Evolutionary conservation across 2,797 vertebrate species (phyloP).

Genomic region (Myiotriccus ornatus): DNA sequence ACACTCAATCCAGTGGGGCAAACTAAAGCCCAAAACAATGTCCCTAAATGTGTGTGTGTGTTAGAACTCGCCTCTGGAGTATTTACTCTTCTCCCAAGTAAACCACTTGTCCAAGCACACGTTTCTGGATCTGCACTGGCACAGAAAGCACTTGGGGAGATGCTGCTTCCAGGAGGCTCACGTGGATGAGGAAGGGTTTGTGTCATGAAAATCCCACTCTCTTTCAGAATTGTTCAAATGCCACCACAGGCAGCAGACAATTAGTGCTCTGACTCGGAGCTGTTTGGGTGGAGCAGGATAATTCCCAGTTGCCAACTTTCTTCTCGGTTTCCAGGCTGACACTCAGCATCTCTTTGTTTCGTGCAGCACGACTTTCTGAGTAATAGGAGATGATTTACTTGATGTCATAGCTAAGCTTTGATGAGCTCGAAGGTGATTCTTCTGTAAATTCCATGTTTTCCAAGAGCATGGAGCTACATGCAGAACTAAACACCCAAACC

Average conservation of each 20-base stretch:
- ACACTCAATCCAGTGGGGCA: background rate
- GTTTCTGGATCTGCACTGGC: background rate
- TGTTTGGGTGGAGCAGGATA: slow-evolving; percentile 5
- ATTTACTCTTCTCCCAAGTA: background rate
- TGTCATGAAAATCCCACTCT: background rate
- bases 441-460: slow-evolving; percentile 32
- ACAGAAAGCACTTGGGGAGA: background rate
- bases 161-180: background rate
- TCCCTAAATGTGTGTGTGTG: background rate
- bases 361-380: slow-evolving; percentile 25
- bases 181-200: background rate
- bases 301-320: slow-evolving; percentile 30
- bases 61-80: background rate
- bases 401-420: background rate
- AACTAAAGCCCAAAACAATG: background rate
- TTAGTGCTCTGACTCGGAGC: background rate
- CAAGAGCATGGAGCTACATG: background rate
- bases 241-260: background rate
- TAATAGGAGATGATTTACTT: slow-evolving; percentile 29
- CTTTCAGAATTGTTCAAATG: background rate
- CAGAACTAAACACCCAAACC: background rate
- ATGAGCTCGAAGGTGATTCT: slow-evolving; percentile 26
- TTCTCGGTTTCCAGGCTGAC: slow-evolving; percentile 37
- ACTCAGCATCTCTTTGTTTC: slow-evolving; percentile 37
- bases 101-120: background rate